A percentile compares a stretch with the other conserved stretches of the same genome.
Conservation (phyloP, 2,888 invertebrate genomes). For the Coremacera marginata region DNA sequence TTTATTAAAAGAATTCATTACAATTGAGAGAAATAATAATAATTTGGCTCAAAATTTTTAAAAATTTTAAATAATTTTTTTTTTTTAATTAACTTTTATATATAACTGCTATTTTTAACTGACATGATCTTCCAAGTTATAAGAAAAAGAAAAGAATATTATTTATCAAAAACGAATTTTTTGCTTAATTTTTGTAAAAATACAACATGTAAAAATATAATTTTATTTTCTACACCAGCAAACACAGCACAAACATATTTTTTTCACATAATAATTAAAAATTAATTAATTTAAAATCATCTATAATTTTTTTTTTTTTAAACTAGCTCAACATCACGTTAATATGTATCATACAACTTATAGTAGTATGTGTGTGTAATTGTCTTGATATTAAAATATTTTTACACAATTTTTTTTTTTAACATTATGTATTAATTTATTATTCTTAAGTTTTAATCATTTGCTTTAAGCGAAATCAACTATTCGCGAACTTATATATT, state of each 20-base stretch:
- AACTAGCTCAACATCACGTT: conserved; percentile 38
- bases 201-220: conserved; percentile 13
- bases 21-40: no score
- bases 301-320: background rate
- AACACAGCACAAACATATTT: conserved; percentile 42
- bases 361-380: background rate
- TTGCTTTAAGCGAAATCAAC: no score
- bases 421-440: background rate
- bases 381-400: background rate
- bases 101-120: no score
- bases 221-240: conserved; percentile 28
- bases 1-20: no score
- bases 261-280: background rate
- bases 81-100: background rate
- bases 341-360: conserved; percentile 45
- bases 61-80: background rate
- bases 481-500: background rate
- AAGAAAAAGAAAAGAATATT: no score
- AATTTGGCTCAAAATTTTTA: background rate
- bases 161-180: background rate
- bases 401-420: background rate
- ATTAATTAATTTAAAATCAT: background rate
- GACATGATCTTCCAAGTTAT: no score
- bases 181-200: background rate
- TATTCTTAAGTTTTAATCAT: background rate